Conservation (phyloP, 2,113 vertebrate genomes). For the Pachypanchax playfairii region DNA sequence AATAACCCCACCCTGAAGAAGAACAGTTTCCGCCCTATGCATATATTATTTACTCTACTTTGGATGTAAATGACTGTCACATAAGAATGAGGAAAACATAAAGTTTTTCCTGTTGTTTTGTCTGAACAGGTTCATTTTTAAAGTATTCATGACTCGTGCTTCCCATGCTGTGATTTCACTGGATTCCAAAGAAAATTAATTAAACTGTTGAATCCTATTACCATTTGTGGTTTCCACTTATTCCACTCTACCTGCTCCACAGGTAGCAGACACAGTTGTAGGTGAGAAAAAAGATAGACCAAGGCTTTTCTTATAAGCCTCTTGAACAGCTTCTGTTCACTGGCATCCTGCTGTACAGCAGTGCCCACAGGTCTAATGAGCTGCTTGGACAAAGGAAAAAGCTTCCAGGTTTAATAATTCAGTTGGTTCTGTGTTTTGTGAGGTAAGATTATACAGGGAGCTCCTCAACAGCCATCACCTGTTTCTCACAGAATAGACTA, state of each 20-base stretch:
- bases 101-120: too few relatives aligned
- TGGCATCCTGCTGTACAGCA: conserved; percentile 27
- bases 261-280: conserved; percentile 12
- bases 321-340: conserved; percentile 7
- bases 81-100: too few relatives aligned
- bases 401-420: conserved; percentile 73
- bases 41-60: conserved; percentile 21
- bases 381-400: conserved; percentile 65
- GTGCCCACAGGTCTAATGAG: conserved; percentile 46
- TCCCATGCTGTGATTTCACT: neutral
- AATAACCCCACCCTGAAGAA: conserved; percentile 38
- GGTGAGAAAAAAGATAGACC: neutral
- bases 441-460: conserved; percentile 68
- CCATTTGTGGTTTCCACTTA: conserved; percentile 2
- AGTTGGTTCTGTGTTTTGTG: conserved; percentile 55
- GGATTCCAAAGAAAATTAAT: neutral
- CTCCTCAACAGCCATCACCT: conserved; percentile 44
- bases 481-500: conserved; percentile 6
- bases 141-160: neutral
- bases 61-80: neutral
- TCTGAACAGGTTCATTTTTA: too few relatives aligned
- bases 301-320: conserved; percentile 6
- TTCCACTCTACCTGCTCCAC: conserved; percentile 16
- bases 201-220: neutral
- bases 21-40: conserved; percentile 1